Conservation (phyloP, 2,797 vertebrate genomes). For the Sylvilagus floridanus region DNA sequence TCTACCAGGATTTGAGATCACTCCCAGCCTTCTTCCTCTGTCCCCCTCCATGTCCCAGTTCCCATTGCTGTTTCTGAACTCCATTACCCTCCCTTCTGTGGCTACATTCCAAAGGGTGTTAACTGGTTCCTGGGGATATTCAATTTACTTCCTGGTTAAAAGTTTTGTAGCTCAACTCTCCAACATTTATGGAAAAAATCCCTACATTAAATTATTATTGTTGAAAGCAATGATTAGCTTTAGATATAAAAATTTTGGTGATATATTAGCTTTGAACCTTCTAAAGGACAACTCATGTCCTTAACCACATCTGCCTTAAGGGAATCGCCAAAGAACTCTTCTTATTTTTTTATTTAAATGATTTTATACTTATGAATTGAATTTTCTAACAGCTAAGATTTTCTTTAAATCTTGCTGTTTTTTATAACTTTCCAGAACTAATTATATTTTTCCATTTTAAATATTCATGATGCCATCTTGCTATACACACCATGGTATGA, state of each 20-base stretch:
- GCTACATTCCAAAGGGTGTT: neutral
- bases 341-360: neutral
- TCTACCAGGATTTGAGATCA: accelerated
- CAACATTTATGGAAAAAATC: neutral
- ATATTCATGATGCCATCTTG: neutral
- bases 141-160: neutral
- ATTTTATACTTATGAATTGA: neutral
- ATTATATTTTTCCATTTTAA: neutral
- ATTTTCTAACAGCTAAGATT: neutral
- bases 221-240: neutral
- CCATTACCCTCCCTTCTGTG: neutral
- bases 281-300: neutral
- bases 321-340: neutral
- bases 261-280: neutral
- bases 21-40: neutral
- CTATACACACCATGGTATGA: neutral
- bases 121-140: neutral
- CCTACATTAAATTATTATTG: neutral
- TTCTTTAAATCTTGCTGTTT: neutral
- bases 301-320: neutral
- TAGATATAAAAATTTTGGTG: neutral
- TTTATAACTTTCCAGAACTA: neutral
- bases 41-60: neutral
- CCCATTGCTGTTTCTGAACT: neutral
- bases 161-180: neutral